Evolutionary conservation across 2,888 invertebrate genomes (phyloP).

Genomic region (Nasonovia ribisnigri): DNA sequence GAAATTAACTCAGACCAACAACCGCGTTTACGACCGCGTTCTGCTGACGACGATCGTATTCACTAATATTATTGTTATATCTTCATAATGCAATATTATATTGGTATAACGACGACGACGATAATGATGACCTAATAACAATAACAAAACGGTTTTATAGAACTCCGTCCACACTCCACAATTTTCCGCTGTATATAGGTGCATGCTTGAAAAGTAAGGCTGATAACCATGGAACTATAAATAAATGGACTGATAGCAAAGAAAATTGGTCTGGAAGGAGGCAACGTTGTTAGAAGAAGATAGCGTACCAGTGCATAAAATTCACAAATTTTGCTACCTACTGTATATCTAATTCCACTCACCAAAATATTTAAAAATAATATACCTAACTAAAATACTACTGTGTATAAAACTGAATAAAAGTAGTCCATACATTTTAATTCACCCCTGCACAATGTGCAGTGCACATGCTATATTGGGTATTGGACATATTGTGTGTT

Average conservation of each 20-base stretch:
- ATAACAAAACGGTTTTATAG: background rate
- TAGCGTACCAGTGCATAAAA: background rate
- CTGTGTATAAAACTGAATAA: no score
- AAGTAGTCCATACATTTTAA: no score
- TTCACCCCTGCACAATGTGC: no score
- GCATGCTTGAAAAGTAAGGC: background rate
- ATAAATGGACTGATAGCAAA: background rate
- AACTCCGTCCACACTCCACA: background rate
- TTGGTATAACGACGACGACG: background rate
- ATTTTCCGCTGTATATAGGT: background rate
- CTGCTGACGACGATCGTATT: background rate
- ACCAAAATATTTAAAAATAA: no score
- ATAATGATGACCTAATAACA: background rate
- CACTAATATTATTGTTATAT: conserved; percentile 16
- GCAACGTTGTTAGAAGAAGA: background rate
- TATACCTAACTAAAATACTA: no score
- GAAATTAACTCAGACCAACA: background rate
- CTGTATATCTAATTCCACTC: no score
- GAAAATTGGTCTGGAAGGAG: background rate
- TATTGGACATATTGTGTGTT: no score
- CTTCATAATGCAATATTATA: background rate
- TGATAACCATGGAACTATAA: background rate
- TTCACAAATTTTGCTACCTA: no score
- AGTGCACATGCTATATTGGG: no score
- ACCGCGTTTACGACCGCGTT: conserved; percentile 5